Conservation (phyloP, 37 sponge, comb jelly and placozoan species). For the Halisarca cf. caerulea region DNA sequence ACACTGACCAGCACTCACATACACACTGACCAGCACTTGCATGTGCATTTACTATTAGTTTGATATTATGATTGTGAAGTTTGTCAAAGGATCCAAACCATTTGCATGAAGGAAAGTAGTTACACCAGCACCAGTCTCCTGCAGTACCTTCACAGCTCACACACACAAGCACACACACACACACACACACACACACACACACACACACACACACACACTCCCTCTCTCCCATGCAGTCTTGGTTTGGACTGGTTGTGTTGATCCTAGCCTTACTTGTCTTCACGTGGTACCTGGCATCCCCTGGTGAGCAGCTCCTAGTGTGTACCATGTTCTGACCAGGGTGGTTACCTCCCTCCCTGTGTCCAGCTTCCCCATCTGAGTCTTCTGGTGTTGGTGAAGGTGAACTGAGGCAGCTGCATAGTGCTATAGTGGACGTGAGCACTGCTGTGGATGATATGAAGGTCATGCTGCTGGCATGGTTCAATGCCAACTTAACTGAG, state of each 20-base stretch:
- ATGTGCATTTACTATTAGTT: no score
- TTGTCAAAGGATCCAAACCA: no score
- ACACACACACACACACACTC: background rate
- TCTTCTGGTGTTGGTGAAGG: background rate
- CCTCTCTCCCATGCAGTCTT: background rate
- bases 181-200: background rate
- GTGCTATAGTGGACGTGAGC: background rate
- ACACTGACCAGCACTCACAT: background rate
- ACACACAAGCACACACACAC: background rate
- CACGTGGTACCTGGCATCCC: background rate
- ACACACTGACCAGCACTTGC: background rate
- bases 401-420: background rate
- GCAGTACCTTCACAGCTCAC: no score
- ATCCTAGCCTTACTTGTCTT: background rate
- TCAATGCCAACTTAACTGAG: background rate
- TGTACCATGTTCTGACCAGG: background rate
- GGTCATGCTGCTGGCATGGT: background rate
- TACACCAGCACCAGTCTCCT: no score
- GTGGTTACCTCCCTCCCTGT: background rate
- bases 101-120: no score
- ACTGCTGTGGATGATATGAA: background rate
- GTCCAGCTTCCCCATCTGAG: background rate
- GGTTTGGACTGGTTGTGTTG: conserved; percentile 25
- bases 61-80: no score
- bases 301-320: background rate